Conservation (phyloP, 2,888 invertebrate genomes). For the Scaptomyza flava region DNA sequence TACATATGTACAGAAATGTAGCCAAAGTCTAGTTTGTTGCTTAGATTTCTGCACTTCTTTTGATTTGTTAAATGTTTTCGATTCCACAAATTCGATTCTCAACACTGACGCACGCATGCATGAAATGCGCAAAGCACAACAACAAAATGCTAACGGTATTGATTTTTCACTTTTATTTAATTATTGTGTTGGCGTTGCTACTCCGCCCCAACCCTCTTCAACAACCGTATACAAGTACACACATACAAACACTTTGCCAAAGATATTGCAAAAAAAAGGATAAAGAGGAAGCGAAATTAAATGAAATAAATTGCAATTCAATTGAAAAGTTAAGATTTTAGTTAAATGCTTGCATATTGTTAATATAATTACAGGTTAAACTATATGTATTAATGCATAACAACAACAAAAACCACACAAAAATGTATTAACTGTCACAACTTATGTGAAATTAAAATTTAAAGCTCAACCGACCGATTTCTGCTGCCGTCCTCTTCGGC, state of each 20-base stretch:
- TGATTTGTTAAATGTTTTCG: conserved; percentile 8
- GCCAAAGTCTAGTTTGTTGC: conserved; percentile 8
- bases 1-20: no score
- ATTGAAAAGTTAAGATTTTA: conserved; percentile 14
- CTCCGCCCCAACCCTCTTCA: not conserved
- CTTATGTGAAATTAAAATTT: conserved; percentile 8
- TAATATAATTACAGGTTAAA: not conserved
- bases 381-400: conserved; percentile 1
- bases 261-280: conserved; percentile 21
- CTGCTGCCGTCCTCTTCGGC: conserved; percentile 43
- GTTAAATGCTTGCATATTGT: conserved; percentile 1
- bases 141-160: conserved; percentile 51
- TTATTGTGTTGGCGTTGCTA: conserved; percentile 45
- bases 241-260: conserved; percentile 8
- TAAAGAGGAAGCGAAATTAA: not conserved
- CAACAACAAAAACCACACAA: conserved; percentile 7
- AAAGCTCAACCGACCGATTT: conserved; percentile 44
- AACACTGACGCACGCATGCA: conserved; percentile 5
- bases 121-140: conserved; percentile 43
- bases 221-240: not conserved
- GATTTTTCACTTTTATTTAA: conserved; percentile 59
- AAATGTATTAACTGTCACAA: conserved; percentile 3
- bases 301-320: conserved; percentile 10
- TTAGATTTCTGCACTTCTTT: not conserved
- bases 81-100: not conserved